Conservation (phyloP, 53 echinoderm and acorn worm genomes). For the Henricia sp. region DNA sequence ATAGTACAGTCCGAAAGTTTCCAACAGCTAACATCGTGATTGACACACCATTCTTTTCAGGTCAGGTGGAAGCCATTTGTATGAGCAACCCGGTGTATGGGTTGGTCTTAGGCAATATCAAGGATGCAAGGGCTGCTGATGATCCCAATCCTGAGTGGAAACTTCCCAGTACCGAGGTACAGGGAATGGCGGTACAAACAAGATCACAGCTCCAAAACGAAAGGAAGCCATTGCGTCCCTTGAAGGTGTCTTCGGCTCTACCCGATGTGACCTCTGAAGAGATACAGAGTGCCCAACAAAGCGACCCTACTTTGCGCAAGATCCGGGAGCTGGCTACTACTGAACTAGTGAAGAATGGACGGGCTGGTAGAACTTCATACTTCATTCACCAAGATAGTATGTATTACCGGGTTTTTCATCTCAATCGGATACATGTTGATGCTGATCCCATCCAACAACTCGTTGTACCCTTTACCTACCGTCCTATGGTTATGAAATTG, state of each 20-base stretch:
- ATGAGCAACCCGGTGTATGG: conserved; percentile 39
- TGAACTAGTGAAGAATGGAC: not conserved
- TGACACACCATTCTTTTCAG: conserved; percentile 28
- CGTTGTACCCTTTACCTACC: conserved; percentile 45
- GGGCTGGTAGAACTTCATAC: conserved; percentile 2
- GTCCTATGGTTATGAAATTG: conserved; percentile 44
- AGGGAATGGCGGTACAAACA: not conserved
- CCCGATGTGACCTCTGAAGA: conserved; percentile 20
- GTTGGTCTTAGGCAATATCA: conserved; percentile 23
- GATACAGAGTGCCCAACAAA: conserved; percentile 36
- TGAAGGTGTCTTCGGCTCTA: conserved; percentile 40
- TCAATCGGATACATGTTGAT: conserved; percentile 15
- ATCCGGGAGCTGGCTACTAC: conserved; percentile 18
- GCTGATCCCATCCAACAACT: conserved; percentile 37
- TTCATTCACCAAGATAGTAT: conserved; percentile 26
- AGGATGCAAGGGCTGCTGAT: conserved; percentile 6
- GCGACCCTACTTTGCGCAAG: conserved; percentile 40
- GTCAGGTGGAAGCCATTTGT: conserved; percentile 24
- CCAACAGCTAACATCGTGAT: conserved; percentile 17
- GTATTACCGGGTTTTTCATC: conserved; percentile 35
- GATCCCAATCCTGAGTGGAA: conserved; percentile 35
- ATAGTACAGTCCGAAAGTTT: conserved; percentile 18
- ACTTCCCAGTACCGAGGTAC: not conserved
- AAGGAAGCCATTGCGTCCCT: conserved; percentile 27
- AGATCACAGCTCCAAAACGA: not conserved